Base-by-base conservation (phyloP, 2,797 vertebrate genomes). In the Simalia tracyae region DNA sequence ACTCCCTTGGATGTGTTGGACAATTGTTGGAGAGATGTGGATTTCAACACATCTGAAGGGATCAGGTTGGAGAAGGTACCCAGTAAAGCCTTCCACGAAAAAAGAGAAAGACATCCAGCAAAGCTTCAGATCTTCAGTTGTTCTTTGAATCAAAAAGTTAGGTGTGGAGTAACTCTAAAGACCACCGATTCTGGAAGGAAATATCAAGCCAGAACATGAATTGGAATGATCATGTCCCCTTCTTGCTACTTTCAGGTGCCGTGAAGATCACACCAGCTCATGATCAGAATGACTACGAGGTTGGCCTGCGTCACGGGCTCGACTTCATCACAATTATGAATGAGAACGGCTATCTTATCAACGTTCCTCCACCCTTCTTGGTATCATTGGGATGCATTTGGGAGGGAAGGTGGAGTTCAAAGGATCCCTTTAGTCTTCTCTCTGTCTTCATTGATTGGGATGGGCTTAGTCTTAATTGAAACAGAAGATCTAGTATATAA, bases 241-340 rank as follows among this genome's bases (percentile, higher is more conserved):
- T 7, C 84, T 24, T 50, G 50, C 56, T 5, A 14, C 94, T 59
- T 63, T 57, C 95, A 99, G 99, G 99, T 26, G 99, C 98, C 0
- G 98, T 99, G 96, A 99, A 99, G 97, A 98, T 99, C 97, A 99
- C 99, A n/a, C 99, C 99, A 0, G 99, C 98, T 50, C 99, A 99
- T 1, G 99, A 99, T 96, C 98, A 98, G 95, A 99, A 98, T 2
- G 99, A 99, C 96, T 99, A 98, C 22, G 99, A 99, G 92, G 98
- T 99, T 22, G 99, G 98, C 84, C 97, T 97, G 97, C 98, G 98
- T 93, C 98, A 99, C 85, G 96, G 97, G 26, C 97, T 99, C 93
- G 97, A 98, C 93, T 98, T 98, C 94, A 91, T 99, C 95, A 99
- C 98, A 98, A 98, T 99, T 96, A 96, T 99, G 96, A 98, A 99